These are phyloP conservation scores for Capreolus pygargus DNA, from an alignment of 2,113 vertebrate species.

Conservation along the genomic window DNA sequence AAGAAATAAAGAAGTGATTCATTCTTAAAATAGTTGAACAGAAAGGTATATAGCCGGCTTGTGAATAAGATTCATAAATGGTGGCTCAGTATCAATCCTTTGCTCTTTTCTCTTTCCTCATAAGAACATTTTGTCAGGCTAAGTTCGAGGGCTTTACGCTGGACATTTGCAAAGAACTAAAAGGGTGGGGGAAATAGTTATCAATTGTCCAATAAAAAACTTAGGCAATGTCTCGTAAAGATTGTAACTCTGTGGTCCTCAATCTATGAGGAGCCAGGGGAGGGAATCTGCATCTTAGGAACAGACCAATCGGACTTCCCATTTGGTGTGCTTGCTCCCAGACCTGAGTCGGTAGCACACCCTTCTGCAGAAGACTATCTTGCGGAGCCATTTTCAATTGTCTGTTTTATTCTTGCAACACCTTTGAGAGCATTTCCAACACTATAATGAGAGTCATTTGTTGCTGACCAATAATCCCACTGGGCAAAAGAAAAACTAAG, in stretches of 20 bases:
- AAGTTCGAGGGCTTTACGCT: neutral
- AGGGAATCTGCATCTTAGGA: neutral
- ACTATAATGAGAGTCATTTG: neutral
- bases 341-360: neutral
- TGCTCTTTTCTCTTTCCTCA: neutral
- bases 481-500: neutral
- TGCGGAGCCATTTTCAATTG: neutral
- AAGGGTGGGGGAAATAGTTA: neutral
- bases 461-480: neutral
- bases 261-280: neutral
- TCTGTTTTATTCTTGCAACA: neutral
- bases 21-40: neutral
- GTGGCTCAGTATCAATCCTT: neutral
- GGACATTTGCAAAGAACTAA: neutral
- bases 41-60: neutral
- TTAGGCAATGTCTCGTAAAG: neutral
- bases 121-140: neutral
- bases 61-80: neutral
- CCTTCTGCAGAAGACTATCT: neutral
- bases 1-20: neutral
- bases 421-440: neutral
- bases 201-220: neutral
- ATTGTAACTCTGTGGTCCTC: neutral
- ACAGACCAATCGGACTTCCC: neutral
- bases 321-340: neutral